Conservation (phyloP, 2,797 vertebrate species). For the Leptodactylus fallax region DNA sequence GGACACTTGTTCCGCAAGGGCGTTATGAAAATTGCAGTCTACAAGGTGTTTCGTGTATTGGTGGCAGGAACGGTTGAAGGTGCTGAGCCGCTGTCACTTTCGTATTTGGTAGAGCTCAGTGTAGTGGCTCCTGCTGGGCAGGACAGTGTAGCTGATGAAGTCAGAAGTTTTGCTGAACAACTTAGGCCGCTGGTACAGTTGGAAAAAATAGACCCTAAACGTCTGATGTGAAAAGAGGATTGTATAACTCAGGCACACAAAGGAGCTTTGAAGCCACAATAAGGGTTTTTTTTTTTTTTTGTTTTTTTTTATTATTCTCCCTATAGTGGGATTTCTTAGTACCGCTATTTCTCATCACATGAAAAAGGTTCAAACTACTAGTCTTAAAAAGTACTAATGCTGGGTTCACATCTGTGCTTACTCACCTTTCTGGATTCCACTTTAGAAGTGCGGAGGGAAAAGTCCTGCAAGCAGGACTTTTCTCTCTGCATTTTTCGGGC, state of each 20-base stretch:
- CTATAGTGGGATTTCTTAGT: background rate
- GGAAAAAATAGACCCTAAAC: slow-evolving; percentile 97
- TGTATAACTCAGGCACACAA: background rate
- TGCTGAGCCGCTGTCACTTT: slow-evolving; percentile 90
- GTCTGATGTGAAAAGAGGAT: slow-evolving; percentile 67
- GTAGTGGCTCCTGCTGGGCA: slow-evolving; percentile 92
- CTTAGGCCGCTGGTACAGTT: slow-evolving; percentile 94
- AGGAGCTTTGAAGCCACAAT: background rate
- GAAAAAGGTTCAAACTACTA: background rate
- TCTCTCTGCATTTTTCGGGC: too few species aligned
- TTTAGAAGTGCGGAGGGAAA: too few species aligned
- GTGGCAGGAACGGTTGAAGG: slow-evolving; percentile 92
- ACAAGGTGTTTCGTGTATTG: slow-evolving; percentile 92
- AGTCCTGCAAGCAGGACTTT: too few species aligned
- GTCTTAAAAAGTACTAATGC: background rate
- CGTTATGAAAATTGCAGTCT: slow-evolving; percentile 92
- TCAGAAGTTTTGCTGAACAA: slow-evolving; percentile 96
- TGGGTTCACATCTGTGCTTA: too few species aligned
- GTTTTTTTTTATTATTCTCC: too few species aligned
- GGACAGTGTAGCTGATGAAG: slow-evolving; percentile 92
- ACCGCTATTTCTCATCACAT: background rate
- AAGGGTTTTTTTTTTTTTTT: background rate
- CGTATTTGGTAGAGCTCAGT: slow-evolving; percentile 93
- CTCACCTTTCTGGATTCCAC: too few species aligned
- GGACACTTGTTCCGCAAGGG: slow-evolving; percentile 95